Percentiles rank a stretch among this genome's conserved stretches.
Evolutionary conservation across 2,113 vertebrate species (phyloP).

Genomic region (Podocnemis expansa): DNA sequence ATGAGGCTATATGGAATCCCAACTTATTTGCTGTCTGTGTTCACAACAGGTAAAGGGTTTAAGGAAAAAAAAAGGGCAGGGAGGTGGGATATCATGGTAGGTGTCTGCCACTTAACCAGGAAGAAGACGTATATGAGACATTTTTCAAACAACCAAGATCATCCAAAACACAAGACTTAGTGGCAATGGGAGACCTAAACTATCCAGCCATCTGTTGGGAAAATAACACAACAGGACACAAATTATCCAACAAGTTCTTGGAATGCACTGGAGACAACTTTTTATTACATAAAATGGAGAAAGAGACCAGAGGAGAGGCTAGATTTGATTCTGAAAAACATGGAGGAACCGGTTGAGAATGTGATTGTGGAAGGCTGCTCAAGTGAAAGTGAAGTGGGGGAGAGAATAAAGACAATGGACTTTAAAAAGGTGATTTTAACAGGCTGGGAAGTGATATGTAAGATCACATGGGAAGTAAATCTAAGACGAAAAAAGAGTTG

Average conservation of each 20-base stretch:
- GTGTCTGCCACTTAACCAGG: not conserved
- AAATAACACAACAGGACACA: not conserved
- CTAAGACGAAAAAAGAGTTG: no score
- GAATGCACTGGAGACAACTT: not conserved
- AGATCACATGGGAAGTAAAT: no score
- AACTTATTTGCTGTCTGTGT: not conserved
- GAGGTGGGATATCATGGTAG: not conserved
- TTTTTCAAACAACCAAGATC: not conserved
- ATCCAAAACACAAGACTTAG: not conserved
- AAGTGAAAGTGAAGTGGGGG: no score
- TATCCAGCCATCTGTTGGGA: not conserved
- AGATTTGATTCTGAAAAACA: no score
- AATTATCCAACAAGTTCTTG: not conserved
- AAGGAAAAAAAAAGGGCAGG: not conserved
- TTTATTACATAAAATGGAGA: not conserved
- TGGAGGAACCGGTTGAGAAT: no score
- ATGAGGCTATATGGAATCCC: fast-evolving
- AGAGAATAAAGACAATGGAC: no score
- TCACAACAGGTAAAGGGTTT: fast-evolving
- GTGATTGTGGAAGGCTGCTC: no score
- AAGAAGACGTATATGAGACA: not conserved
- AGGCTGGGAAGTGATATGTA: no score
- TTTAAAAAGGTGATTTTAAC: no score
- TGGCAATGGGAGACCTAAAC: not conserved
- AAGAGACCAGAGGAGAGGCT: no score